Evolutionary conservation across 2,797 vertebrate species (phyloP), one percentile per base, ranked within the genome.

Genomic region (Melanotaenia parkinsoni): DNA sequence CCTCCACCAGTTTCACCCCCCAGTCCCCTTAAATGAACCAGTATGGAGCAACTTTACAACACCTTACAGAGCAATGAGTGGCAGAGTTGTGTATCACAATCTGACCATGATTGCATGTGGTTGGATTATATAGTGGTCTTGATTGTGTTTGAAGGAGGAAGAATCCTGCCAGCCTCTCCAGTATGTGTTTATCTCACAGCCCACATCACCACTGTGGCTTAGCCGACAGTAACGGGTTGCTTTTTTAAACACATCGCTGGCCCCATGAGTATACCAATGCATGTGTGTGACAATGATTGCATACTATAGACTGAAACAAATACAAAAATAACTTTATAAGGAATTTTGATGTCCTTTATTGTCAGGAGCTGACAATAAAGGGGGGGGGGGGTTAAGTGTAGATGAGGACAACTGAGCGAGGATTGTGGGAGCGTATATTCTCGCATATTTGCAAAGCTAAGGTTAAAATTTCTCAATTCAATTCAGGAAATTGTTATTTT

Each of bases 91-190:
- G 22, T 62, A 58, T 76, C 71, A 45, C 58, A 71, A 74, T 77
- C 83, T 89, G 82, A 87, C 88, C 88, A 85, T 54, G 82, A 86
- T 83, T 86, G 83, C 71, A 35, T 90, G 89, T 63, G 88, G 90
- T 83, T 22, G 64, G 45, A 66, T 73, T 67, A 43, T 77, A 70
- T 73, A 53, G 79, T 62, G 77, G 81, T 85, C 64, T 69, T 81
- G 86, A 91, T 90, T 88, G 88, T 85, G 86, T 92, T 80, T 85
- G 80, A 76, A 88, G 77, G 64, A 72, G 77, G 60, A 88, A 80
- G 79, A 86, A 91, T 85, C 72, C 71, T 89, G 81, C 82, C 83
- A 88, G 28, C 81, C 65, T 74, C 73, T 77, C 70, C 47, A 84
- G 76, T 35, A 6, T 75, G 71, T 90, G 87, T 90, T 93, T 91